Percentiles rank a stretch among this genome's conserved stretches.
Conservation (phyloP, 2,113 vertebrate genomes). For the Phycodurus eques region DNA sequence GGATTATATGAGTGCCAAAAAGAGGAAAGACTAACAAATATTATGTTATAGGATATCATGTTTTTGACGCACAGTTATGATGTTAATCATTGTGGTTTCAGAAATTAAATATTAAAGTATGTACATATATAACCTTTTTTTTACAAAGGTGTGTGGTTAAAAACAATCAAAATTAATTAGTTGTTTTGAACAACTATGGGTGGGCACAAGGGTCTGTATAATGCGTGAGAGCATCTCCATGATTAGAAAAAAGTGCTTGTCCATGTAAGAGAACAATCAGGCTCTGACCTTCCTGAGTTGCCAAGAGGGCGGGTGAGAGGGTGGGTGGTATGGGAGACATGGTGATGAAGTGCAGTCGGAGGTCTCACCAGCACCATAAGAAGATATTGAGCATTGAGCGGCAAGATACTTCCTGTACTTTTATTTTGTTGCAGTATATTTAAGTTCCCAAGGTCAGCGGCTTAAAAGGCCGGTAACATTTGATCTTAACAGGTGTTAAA, state of each 20-base stretch:
- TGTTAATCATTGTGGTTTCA: not conserved
- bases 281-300: slow-evolving; percentile 61
- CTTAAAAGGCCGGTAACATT: not conserved
- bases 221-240: slow-evolving; percentile 22
- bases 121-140: not conserved
- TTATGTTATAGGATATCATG: not conserved
- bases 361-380: slow-evolving; percentile 45
- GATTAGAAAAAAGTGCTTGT: slow-evolving; percentile 65
- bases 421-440: slow-evolving; percentile 2
- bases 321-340: slow-evolving; percentile 24
- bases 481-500: slow-evolving; percentile 1
- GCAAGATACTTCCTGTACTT: slow-evolving; percentile 12
- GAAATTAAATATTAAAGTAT: not conserved
- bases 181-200: not conserved
- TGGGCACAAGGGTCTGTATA: not conserved
- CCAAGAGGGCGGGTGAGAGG: slow-evolving; percentile 39
- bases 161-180: not conserved
- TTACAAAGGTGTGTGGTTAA: not conserved
- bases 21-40: not conserved
- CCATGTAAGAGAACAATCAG: slow-evolving; percentile 58
- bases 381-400: slow-evolving; percentile 40
- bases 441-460: not conserved
- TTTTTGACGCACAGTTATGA: not conserved
- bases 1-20: not conserved
- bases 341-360: slow-evolving; percentile 60